Percentiles rank a stretch among this genome's conserved stretches.
phyloP scores from a whole-genome alignment of 1,140 invertebrate genomes.

The Drosophila santomea region DNA sequence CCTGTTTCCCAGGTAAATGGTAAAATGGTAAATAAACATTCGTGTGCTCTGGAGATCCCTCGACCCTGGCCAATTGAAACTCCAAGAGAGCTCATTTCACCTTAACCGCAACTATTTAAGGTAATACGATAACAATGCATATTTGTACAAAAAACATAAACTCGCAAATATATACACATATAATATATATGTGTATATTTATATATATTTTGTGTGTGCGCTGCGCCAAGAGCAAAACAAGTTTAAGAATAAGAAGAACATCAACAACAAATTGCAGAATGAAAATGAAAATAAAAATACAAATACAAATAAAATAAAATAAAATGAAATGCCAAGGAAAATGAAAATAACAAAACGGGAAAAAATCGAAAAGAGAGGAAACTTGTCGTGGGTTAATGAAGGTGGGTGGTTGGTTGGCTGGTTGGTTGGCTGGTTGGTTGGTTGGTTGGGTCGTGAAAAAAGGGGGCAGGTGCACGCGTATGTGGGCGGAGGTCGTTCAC shows the following conservation, averaged over 20 bases:
- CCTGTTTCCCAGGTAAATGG: neutral
- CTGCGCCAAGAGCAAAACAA: conserved; percentile 25
- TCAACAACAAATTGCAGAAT: conserved; percentile 63
- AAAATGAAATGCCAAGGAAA: conserved; percentile 35
- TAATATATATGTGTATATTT: neutral
- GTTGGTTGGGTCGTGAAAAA: neutral
- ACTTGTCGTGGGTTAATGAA: conserved; percentile 49
- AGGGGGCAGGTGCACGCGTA: conserved; percentile 28
- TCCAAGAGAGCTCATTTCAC: neutral
- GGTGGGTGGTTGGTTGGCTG: neutral
- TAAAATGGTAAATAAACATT: neutral
- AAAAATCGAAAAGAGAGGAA: conserved; percentile 19
- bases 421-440: neutral
- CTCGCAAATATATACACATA: neutral
- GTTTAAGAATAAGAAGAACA: conserved; percentile 49
- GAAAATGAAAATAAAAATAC: conserved; percentile 59
- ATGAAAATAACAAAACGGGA: conserved; percentile 36
- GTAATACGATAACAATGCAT: conserved; percentile 19
- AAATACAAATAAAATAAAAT: conserved; percentile 39
- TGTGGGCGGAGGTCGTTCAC: conserved; percentile 38
- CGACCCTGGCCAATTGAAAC: conserved; percentile 7
- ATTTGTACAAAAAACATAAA: conserved; percentile 15
- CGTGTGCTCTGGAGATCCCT: neutral
- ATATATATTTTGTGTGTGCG: neutral
- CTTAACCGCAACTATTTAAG: conserved; percentile 26